These are phyloP conservation scores for Ophion obscuratus DNA, from an alignment of 2,888 invertebrate genomes.

Conservation along the genomic window DNA sequence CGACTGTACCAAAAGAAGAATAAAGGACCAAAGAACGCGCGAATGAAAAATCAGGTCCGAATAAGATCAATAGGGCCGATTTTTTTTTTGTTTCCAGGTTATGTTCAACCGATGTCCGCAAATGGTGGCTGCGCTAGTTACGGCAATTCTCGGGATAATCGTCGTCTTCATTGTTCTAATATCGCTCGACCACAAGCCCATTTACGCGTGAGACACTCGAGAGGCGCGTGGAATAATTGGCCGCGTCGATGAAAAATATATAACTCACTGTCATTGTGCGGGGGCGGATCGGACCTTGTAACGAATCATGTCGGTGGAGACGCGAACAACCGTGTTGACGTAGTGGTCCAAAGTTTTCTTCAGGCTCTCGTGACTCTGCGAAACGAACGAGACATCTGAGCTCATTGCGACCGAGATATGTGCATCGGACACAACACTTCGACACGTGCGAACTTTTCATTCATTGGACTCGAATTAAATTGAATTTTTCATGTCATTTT, in stretches of 20 bases:
- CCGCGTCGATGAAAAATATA: not conserved
- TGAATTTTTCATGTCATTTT: no score
- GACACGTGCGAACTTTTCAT: not conserved
- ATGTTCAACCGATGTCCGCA: slow-evolving; percentile 84
- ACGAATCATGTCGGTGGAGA: slow-evolving; percentile 88
- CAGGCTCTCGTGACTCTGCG: slow-evolving; percentile 88
- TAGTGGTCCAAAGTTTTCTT: slow-evolving; percentile 88
- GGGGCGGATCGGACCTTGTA: slow-evolving; percentile 70
- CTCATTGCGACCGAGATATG: not conserved
- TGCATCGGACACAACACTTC: slow-evolving; percentile 18
- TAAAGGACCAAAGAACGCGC: not conserved
- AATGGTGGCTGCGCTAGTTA: slow-evolving; percentile 84
- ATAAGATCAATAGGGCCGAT: not conserved
- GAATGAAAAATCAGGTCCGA: not conserved
- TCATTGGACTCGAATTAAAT: not conserved
- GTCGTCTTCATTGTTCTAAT: slow-evolving; percentile 82
- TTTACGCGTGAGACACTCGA: slow-evolving; percentile 72
- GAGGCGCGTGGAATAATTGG: slow-evolving; percentile 21
- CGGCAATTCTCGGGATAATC: slow-evolving; percentile 83
- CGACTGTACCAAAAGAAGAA: not conserved
- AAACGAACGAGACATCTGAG: slow-evolving; percentile 67
- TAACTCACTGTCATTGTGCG: slow-evolving; percentile 70
- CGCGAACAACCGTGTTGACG: slow-evolving; percentile 87
- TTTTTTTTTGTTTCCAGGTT: slow-evolving; percentile 78
- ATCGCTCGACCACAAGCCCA: slow-evolving; percentile 74